These are phyloP conservation scores for Pilophorus perplexus DNA, from an alignment of 2,888 invertebrate genomes.

Conservation along the genomic window DNA sequence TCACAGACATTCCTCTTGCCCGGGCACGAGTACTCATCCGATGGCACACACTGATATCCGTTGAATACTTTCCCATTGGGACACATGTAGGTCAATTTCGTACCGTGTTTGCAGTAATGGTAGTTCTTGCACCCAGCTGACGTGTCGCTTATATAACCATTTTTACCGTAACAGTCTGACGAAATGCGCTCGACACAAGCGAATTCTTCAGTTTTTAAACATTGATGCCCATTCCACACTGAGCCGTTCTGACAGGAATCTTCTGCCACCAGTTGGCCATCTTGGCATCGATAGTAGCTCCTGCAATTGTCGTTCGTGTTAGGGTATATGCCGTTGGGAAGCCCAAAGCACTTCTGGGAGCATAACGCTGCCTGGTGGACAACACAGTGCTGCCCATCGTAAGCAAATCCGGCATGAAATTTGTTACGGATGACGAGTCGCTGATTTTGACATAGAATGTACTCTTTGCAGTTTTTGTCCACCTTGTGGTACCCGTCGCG, in stretches of 20 bases:
- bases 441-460: conserved; percentile 57
- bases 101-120: conserved; percentile 56
- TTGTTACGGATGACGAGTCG: conserved; percentile 53
- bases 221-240: conserved; percentile 13
- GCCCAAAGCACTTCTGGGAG: conserved; percentile 1
- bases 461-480: conserved; percentile 56
- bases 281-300: conserved; percentile 26
- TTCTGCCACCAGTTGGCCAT: neutral
- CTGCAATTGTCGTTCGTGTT: conserved; percentile 18
- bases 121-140: conserved; percentile 56
- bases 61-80: conserved; percentile 56
- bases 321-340: conserved; percentile 40
- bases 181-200: neutral
- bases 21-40: conserved; percentile 48
- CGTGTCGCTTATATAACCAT: conserved; percentile 10
- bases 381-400: conserved; percentile 52
- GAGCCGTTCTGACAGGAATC: neutral
- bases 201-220: neutral
- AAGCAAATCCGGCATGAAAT: conserved; percentile 51
- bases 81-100: conserved; percentile 51
- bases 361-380: too few species aligned
- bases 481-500: conserved; percentile 57
- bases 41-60: conserved; percentile 54
- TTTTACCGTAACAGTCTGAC: neutral
- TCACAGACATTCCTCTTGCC: conserved; percentile 53